These are phyloP conservation scores for Glossosoma conforme DNA, from an alignment of 1,140 invertebrate genomes.

Conservation along the genomic window DNA sequence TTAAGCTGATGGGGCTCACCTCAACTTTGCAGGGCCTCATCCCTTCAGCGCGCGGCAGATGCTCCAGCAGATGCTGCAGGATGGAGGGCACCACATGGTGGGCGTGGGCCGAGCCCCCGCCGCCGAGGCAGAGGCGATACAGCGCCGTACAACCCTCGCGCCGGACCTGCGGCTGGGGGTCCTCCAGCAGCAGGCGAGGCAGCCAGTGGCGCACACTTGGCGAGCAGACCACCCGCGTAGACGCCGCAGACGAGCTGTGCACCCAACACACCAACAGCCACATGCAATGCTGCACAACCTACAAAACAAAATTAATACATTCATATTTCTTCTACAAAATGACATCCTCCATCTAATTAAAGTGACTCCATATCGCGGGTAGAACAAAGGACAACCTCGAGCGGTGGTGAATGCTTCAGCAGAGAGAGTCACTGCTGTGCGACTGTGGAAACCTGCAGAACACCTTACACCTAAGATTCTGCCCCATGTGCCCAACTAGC, in stretches of 20 bases:
- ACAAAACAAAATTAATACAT: constrained; percentile 1
- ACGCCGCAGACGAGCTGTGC: constrained; percentile 43
- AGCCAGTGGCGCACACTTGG: constrained; percentile 39
- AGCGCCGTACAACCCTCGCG: constrained; percentile 85
- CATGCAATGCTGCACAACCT: constrained; percentile 35
- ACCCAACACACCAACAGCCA: constrained; percentile 49
- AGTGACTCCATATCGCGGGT: too few species aligned
- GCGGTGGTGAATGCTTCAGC: too few species aligned
- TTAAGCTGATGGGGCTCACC: constrained; percentile 35
- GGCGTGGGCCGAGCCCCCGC: constrained; percentile 51
- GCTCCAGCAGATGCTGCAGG: constrained; percentile 71
- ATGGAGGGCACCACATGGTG: constrained; percentile 54
- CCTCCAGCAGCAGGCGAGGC: constrained; percentile 44
- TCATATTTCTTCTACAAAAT: background rate
- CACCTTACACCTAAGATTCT: too few species aligned
- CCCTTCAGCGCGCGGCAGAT: constrained; percentile 74
- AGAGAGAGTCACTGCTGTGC: too few species aligned
- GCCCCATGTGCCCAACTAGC: too few species aligned
- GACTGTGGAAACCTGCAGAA: too few species aligned
- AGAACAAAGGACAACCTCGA: too few species aligned
- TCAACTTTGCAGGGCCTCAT: constrained; percentile 70
- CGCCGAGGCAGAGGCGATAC: constrained; percentile 78
- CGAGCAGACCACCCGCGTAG: constrained; percentile 41
- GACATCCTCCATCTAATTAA: too few species aligned
- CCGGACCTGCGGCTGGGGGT: constrained; percentile 62